phyloP scores from a whole-genome alignment of 2,113 vertebrate genomes.

The Cephalopterus ornatus region DNA sequence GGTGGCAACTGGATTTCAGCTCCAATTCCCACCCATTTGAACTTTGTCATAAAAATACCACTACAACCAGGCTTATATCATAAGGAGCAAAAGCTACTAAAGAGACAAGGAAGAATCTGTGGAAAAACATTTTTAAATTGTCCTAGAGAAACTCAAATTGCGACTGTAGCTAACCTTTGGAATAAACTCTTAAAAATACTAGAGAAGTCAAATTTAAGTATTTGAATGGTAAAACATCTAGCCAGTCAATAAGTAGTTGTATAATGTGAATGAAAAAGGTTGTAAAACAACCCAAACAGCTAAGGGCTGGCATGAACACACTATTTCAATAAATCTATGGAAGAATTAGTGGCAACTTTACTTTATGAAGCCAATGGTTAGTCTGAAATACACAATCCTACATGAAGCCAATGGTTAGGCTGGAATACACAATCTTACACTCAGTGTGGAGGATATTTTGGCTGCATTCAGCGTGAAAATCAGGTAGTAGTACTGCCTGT shows the following conservation, averaged over 20 bases:
- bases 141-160: neutral
- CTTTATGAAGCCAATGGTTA: neutral
- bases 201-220: neutral
- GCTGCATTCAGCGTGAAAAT: neutral
- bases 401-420: neutral
- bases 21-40: neutral
- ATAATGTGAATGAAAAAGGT: neutral
- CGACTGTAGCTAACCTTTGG: neutral
- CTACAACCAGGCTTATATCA: neutral
- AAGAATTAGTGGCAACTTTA: neutral
- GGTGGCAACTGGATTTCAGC: neutral
- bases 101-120: neutral
- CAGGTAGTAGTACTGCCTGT: neutral
- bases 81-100: neutral
- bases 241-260: neutral
- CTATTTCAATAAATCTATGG: neutral
- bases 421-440: neutral
- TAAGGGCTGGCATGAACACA: neutral
- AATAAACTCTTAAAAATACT: neutral
- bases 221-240: neutral
- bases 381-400: neutral
- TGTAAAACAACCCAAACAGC: neutral
- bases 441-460: neutral
- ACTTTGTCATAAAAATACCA: neutral
- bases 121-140: neutral